These are phyloP conservation scores for Rhabditophanes sp. DNA, from an alignment of 2,888 invertebrate species.

Conservation along the genomic window DNA sequence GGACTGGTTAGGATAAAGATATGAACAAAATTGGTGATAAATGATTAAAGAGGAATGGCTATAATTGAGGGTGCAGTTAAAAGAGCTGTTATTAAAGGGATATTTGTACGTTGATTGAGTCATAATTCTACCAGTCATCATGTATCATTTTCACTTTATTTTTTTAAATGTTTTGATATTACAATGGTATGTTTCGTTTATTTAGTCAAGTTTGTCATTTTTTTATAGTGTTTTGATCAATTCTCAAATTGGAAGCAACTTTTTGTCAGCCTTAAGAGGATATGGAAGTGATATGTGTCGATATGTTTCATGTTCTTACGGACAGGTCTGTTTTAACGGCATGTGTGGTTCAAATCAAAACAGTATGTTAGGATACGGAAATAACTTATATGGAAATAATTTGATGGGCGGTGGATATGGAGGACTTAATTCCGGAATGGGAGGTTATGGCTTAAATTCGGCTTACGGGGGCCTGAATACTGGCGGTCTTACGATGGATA, in stretches of 20 bases:
- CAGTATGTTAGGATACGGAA: constrained; percentile 9
- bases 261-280: constrained; percentile 31
- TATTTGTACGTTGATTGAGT: no score
- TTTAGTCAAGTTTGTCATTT: background rate
- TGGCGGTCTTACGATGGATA: no score
- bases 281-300: constrained; percentile 41
- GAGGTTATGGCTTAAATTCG: constrained; percentile 7
- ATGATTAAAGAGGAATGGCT: no score
- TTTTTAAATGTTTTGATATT: no score
- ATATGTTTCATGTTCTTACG: constrained; percentile 34
- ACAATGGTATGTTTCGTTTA: no score
- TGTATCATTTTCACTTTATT: no score
- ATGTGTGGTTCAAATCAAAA: constrained; percentile 22
- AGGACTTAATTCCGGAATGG: constrained; percentile 7
- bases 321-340: constrained; percentile 39
- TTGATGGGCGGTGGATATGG: constrained; percentile 7
- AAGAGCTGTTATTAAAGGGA: no score
- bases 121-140: no score
- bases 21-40: no score
- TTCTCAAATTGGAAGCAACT: constrained; percentile 29
- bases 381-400: constrained; percentile 1
- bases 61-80: no score
- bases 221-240: constrained; percentile 3
- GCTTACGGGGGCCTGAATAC: constrained; percentile 6
- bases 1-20: no score